Conservation (phyloP, 92 coral and sea anemone species). For the Zoanthus sansibaricus region DNA sequence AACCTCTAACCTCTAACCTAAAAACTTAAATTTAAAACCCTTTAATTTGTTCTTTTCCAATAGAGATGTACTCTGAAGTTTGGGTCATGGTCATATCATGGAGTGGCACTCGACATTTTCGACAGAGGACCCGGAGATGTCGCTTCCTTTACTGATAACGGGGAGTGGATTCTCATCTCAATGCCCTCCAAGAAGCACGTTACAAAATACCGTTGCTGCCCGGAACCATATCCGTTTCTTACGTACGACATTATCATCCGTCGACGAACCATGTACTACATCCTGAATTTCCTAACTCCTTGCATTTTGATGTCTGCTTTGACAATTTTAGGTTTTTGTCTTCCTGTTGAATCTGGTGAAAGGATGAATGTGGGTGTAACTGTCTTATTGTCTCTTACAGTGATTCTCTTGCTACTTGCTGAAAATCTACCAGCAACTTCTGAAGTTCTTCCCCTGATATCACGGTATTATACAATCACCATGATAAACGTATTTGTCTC, state of each 20-base stretch:
- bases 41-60: not conserved
- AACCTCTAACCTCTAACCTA: no score
- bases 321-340: conserved; percentile 83
- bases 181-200: conserved; percentile 82
- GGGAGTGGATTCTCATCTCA: conserved; percentile 80
- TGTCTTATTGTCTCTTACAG: conserved; percentile 82
- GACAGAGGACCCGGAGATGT: conserved; percentile 87
- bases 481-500: conserved; percentile 92
- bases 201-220: conserved; percentile 86
- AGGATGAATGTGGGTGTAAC: conserved; percentile 95
- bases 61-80: conserved; percentile 91
- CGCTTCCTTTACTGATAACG: conserved; percentile 82
- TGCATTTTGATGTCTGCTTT: conserved; percentile 90
- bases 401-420: conserved; percentile 81
- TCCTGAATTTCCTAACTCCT: conserved; percentile 85
- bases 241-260: conserved; percentile 82
- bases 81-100: conserved; percentile 95
- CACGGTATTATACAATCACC: conserved; percentile 90
- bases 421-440: conserved; percentile 96
- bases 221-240: conserved; percentile 83
- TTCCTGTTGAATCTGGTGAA: conserved; percentile 94
- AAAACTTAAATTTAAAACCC: not conserved
- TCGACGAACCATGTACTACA: conserved; percentile 89
- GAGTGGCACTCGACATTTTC: conserved; percentile 77
- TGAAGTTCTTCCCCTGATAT: conserved; percentile 88